phyloP scores from a whole-genome alignment of 2,888 invertebrate species.

The Ophonus ardosiacus region DNA sequence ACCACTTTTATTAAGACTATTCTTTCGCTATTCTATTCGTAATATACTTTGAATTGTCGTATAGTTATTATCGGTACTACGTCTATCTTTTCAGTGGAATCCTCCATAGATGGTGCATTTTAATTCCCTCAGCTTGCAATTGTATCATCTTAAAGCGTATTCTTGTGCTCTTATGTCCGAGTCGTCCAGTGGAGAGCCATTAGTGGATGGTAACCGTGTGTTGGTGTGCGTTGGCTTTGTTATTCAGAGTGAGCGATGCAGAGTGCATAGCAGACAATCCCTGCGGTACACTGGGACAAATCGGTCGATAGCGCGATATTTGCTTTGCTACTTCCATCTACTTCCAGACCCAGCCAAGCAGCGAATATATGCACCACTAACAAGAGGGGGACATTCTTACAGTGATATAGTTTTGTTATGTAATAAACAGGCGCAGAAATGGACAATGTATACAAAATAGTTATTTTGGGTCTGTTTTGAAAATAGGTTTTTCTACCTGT shows the following conservation, averaged over 20 bases:
- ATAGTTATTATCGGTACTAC: too few species aligned
- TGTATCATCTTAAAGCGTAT: too few species aligned
- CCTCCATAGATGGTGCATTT: background rate
- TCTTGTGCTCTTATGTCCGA: background rate
- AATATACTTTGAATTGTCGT: too few species aligned
- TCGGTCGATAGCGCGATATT: conserved; percentile 51
- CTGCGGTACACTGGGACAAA: conserved; percentile 32
- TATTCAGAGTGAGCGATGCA: conserved; percentile 40
- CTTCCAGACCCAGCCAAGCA: background rate
- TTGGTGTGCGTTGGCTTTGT: conserved; percentile 35
- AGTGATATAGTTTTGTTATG: conserved; percentile 66
- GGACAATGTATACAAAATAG: too few species aligned
- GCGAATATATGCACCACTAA: conserved; percentile 32
- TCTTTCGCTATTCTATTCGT: too few species aligned
- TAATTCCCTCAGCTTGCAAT: background rate
- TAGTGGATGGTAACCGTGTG: background rate
- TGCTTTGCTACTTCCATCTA: conserved; percentile 27
- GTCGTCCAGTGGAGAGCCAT: conserved; percentile 2
- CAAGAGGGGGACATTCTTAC: background rate
- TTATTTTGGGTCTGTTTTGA: too few species aligned
- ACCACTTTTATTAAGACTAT: too few species aligned
- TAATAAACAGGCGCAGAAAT: too few species aligned
- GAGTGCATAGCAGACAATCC: conserved; percentile 36
- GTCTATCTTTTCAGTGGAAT: background rate
- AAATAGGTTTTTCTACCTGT: too few species aligned